Evolutionary conservation across 2,113 vertebrate species (phyloP), one percentile per base, ranked within the genome.

Genomic region (Nibea albiflora): DNA sequence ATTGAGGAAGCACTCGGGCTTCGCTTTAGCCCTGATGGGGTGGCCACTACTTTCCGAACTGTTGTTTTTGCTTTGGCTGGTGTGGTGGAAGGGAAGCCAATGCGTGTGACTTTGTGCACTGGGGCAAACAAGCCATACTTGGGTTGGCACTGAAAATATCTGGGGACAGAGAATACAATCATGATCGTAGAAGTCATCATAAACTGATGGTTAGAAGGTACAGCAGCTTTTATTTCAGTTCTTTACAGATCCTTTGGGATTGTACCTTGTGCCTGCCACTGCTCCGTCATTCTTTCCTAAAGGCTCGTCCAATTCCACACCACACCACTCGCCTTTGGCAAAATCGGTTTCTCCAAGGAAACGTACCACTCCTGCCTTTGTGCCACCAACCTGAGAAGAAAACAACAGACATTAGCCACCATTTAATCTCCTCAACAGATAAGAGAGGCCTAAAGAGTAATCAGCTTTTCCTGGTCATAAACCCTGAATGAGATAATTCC

Each of bases 251-350:
- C 9, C 9, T n/a, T 4, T 35, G 16, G 20, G 19, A 58, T 39
- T 49, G 3, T 85, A 99, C 98, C 98, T 98, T 5, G 98, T 99
- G 91, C 98, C 98, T 72, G 98, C 98, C 62, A 99, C 98, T 0
- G 98, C 98, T 22, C 98, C 98, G 10, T 99, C 98, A 0, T 99
- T 99, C 92, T 99, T 99, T 44, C 98, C 98, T 24, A 99, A 93
- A 3, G 98, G 98, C 50, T 99, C 98, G 20, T 99, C 98, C 67
- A 99, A 86, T 74, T 99, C 98, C 14, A 99, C 98, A 0, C 98
- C 98, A 53, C 98, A 99, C 98, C 98, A 99, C 5, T 99, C 98
- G 28, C 98, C 98, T 92, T 99, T 99, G 35, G 98, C 97, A 87
- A 99, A 99, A 92, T 99, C 98, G 0, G 98, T 98, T 89, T 99